These are phyloP conservation scores for Wiebesia pumilae DNA, from an alignment of 1,140 invertebrate species.

Conservation along the genomic window DNA sequence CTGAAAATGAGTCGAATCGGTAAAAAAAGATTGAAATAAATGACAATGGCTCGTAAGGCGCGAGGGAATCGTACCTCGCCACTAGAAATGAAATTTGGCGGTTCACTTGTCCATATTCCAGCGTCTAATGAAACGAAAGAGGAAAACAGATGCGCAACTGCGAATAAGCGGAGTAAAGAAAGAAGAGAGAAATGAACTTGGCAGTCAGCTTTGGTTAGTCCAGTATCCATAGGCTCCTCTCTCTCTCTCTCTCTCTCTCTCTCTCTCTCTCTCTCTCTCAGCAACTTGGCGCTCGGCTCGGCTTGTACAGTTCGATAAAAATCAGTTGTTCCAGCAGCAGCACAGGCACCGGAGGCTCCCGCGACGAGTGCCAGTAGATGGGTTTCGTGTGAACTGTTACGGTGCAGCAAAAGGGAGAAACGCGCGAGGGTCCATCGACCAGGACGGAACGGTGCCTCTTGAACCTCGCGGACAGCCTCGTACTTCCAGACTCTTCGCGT, in stretches of 20 bases:
- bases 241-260: too few species aligned
- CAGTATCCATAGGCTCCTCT: background rate
- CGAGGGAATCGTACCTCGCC: too few species aligned
- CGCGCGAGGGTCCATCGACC: too few species aligned
- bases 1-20: too few species aligned
- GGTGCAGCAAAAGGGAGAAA: too few species aligned
- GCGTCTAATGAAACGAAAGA: background rate
- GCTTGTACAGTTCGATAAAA: slow-evolving; percentile 11
- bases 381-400: background rate
- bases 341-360: background rate
- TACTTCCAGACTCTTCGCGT: background rate
- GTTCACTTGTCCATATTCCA: background rate
- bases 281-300: background rate
- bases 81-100: background rate
- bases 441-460: background rate
- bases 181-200: background rate
- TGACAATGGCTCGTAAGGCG: too few species aligned
- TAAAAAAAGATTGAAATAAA: too few species aligned
- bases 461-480: background rate
- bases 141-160: background rate
- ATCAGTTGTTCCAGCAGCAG: slow-evolving; percentile 3
- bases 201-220: slow-evolving; percentile 19
- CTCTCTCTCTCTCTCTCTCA: too few species aligned
- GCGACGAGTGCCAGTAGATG: background rate
- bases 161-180: background rate